Evolutionary conservation across 2,113 vertebrate species (phyloP).

Genomic region (Tapirus terrestris): DNA sequence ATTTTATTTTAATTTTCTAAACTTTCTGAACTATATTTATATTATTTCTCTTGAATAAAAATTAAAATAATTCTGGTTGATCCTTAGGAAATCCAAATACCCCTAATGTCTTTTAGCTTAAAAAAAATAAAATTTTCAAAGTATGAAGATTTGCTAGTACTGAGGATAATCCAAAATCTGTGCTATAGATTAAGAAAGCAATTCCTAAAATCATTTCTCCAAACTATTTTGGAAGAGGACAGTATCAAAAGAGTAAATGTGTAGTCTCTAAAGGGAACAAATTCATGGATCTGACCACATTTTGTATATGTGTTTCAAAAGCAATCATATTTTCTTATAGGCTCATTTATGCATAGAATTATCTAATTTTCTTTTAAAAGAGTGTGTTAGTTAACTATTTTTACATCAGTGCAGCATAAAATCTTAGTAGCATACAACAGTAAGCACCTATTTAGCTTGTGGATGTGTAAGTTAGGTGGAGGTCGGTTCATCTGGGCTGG

Average conservation of each 20-base stretch:
- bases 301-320: conserved; percentile 23
- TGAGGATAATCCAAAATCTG: conserved; percentile 24
- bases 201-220: conserved; percentile 18
- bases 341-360: not conserved
- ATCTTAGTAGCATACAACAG: not conserved
- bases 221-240: conserved; percentile 32
- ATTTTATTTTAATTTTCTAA: conserved; percentile 41
- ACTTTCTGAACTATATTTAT: not conserved
- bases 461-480: not conserved
- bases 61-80: conserved; percentile 14
- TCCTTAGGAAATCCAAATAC: conserved; percentile 6
- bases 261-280: not conserved
- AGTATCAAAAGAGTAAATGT: not conserved
- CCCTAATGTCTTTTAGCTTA: not conserved
- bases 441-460: not conserved
- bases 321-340: conserved; percentile 17
- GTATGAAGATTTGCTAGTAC: not conserved
- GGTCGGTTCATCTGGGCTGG: not conserved
- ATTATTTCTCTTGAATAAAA: not conserved
- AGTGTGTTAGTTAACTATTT: not conserved
- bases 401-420: not conserved
- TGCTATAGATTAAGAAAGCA: conserved; percentile 28
- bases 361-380: conserved; percentile 12
- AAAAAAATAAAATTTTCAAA: not conserved
- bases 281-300: not conserved